Percentiles rank a stretch among this genome's conserved stretches.
phyloP scores from a whole-genome alignment of 2,113 vertebrate genomes.

The Chaenogobius annularis region DNA sequence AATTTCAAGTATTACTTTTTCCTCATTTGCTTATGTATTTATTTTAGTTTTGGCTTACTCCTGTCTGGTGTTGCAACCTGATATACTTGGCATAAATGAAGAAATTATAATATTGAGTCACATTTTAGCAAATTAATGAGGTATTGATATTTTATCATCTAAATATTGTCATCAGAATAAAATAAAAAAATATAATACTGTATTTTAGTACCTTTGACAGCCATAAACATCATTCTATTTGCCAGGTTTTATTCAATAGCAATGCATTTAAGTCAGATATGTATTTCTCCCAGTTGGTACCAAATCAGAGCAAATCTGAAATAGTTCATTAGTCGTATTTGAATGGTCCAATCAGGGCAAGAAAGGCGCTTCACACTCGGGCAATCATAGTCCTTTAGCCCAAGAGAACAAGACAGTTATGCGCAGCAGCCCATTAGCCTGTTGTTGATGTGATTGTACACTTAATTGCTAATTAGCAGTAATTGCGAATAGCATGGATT shows the following conservation, averaged over 20 bases:
- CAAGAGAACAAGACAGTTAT: conserved; percentile 29
- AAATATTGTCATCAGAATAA: no score
- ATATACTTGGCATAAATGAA: no score
- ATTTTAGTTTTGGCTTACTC: no score
- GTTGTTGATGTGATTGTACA: conserved; percentile 45
- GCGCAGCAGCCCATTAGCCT: conserved; percentile 39
- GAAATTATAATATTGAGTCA: no score
- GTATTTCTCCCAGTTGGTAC: neutral
- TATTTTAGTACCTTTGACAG: no score
- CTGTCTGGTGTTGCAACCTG: no score
- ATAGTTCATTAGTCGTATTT: conserved; percentile 2
- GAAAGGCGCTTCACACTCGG: conserved; percentile 10
- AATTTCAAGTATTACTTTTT: no score
- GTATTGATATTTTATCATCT: no score
- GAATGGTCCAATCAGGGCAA: conserved; percentile 14
- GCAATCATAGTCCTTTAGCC: conserved; percentile 27
- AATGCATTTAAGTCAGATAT: neutral
- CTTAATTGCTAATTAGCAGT: conserved; percentile 45
- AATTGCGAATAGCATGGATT: conserved; percentile 48
- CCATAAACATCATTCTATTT: no score
- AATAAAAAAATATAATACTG: no score
- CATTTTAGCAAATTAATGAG: no score
- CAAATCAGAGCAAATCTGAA: neutral
- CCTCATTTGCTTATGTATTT: no score
- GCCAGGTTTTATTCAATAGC: neutral